phyloP scores from a whole-genome alignment of 2,113 vertebrate species.

The Gnathonemus longibarbis region DNA sequence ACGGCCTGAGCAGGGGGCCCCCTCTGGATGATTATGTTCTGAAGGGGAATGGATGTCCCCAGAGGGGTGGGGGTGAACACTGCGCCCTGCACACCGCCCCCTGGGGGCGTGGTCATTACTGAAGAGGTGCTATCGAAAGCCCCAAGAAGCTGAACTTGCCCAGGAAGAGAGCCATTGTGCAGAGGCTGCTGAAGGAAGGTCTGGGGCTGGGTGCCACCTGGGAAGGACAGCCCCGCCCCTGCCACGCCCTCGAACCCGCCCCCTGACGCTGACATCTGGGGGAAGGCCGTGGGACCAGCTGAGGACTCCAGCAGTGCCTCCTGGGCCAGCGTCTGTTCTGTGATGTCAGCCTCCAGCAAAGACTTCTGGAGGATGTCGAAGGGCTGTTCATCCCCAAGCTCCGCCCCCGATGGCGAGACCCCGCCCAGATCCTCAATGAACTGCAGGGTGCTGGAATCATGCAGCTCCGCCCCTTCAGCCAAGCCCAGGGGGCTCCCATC shows the following conservation, averaged over 20 bases:
- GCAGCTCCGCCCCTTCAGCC: slow-evolving; percentile 75
- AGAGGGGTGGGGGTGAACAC: slow-evolving; percentile 77
- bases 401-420: slow-evolving; percentile 70
- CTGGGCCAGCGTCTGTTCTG: slow-evolving; percentile 93
- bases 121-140: slow-evolving; percentile 80
- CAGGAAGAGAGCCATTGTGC: slow-evolving; percentile 74
- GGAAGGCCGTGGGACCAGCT: slow-evolving; percentile 53
- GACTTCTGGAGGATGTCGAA: slow-evolving; percentile 99
- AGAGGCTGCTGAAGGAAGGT: slow-evolving; percentile 86
- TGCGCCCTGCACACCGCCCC: slow-evolving; percentile 61
- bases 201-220: slow-evolving; percentile 70
- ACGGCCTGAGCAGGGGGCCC: slow-evolving; percentile 70
- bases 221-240: slow-evolving; percentile 61
- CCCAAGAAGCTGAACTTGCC: slow-evolving; percentile 89
- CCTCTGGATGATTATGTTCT: slow-evolving; percentile 96
- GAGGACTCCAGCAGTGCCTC: slow-evolving; percentile 92
- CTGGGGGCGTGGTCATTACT: slow-evolving; percentile 85
- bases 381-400: slow-evolving; percentile 90
- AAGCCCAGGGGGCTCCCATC: slow-evolving; percentile 73
- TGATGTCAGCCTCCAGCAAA: slow-evolving; percentile 95
- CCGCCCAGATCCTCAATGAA: slow-evolving; percentile 89
- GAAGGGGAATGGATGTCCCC: slow-evolving; percentile 79
- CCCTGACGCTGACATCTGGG: slow-evolving; percentile 62
- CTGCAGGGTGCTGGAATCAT: slow-evolving; percentile 86
- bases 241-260: slow-evolving; percentile 44